Conservation (phyloP, 2,113 vertebrate genomes). For the Sinocyclocheilus grahami region DNA sequence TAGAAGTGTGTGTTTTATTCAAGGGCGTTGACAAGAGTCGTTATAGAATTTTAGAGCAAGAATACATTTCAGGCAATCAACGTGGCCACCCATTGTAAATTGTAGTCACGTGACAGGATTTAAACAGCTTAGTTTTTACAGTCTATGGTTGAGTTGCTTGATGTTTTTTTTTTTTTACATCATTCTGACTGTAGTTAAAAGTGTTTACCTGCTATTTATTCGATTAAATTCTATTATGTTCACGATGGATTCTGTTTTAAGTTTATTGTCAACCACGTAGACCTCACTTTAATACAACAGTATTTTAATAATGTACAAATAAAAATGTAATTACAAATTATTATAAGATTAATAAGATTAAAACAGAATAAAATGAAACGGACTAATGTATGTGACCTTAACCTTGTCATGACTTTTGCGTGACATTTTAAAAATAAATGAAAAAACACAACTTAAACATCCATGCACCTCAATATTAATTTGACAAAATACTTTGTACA, state of each 20-base stretch:
- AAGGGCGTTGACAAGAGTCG: not conserved
- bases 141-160: not conserved
- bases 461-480: not conserved
- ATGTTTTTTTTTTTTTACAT: not conserved
- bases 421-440: not conserved
- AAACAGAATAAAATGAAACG: no score
- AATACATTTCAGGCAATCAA: constrained; percentile 43
- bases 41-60: not conserved
- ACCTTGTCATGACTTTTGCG: no score
- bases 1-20: not conserved
- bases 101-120: constrained; percentile 14
- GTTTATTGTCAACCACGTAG: not conserved
- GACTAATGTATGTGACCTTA: no score
- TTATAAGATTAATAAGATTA: no score
- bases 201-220: not conserved
- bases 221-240: not conserved
- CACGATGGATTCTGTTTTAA: not conserved
- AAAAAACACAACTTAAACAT: not conserved
- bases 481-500: not conserved
- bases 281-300: no score
- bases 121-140: not conserved
- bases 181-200: not conserved
- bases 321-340: no score
- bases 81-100: constrained; percentile 18
- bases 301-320: no score